Conservation (phyloP, 1,140 invertebrate genomes). For the Atta colombica region DNA sequence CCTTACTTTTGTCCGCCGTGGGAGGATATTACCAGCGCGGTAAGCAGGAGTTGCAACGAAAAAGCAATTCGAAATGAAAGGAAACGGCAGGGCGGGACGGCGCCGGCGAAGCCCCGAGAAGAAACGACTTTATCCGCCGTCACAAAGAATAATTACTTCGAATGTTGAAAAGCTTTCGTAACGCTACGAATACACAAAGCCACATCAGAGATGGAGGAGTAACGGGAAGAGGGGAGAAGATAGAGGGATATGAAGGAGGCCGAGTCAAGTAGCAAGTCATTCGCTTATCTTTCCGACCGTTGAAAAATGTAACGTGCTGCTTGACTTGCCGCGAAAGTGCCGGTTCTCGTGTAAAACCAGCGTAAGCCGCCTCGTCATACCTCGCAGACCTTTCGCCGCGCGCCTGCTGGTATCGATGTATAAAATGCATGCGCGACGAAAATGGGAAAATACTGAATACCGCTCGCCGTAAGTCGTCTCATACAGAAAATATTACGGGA, state of each 20-base stretch:
- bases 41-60: slow-evolving; percentile 32
- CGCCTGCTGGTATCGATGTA: slow-evolving; percentile 44
- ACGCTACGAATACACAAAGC: slow-evolving; percentile 39
- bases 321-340: slow-evolving; percentile 20
- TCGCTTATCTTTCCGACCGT: slow-evolving; percentile 45
- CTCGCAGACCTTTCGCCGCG: slow-evolving; percentile 23
- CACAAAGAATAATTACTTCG: slow-evolving; percentile 61
- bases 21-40: slow-evolving; percentile 56
- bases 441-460: slow-evolving; percentile 57
- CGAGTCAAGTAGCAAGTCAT: slow-evolving; percentile 51
- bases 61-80: slow-evolving; percentile 62
- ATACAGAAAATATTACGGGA: slow-evolving; percentile 58
- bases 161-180: slow-evolving; percentile 58
- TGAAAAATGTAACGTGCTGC: slow-evolving; percentile 51
- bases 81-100: slow-evolving; percentile 1
- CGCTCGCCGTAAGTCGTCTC: slow-evolving; percentile 49
- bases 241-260: background rate
- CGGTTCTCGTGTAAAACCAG: slow-evolving; percentile 43
- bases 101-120: slow-evolving; percentile 20
- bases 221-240: too few species aligned
- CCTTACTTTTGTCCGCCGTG: slow-evolving; percentile 43
- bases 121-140: slow-evolving; percentile 52
- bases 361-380: slow-evolving; percentile 34
- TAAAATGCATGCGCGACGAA: slow-evolving; percentile 62
- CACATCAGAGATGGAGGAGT: background rate